These are phyloP conservation scores for Megaceryle alcyon DNA, from an alignment of 2,797 vertebrate species.

Conservation along the genomic window DNA sequence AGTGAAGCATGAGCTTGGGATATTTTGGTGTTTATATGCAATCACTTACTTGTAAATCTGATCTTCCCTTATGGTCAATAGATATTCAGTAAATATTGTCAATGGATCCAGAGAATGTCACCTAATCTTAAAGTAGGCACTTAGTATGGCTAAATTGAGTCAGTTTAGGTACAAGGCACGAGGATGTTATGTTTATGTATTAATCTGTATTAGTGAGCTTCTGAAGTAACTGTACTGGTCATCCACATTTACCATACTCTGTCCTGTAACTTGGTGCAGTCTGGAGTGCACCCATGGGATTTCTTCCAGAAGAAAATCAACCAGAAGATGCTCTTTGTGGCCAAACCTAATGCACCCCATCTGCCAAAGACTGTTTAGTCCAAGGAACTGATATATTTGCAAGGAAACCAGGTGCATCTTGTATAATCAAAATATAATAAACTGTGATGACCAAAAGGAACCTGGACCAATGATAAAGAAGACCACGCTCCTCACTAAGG, in stretches of 20 bases:
- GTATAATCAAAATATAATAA: too few species aligned
- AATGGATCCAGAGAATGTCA: background rate
- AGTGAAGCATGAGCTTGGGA: background rate
- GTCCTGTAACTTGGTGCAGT: background rate
- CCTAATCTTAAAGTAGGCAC: background rate
- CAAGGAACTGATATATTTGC: background rate
- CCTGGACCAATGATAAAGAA: too few species aligned
- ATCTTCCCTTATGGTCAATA: background rate
- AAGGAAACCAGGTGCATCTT: too few species aligned
- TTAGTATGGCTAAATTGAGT: background rate
- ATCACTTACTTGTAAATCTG: background rate
- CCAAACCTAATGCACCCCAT: background rate
- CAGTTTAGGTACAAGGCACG: background rate
- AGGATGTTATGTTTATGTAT: background rate
- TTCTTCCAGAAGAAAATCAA: background rate
- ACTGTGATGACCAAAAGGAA: too few species aligned
- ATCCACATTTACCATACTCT: rapidly evolving
- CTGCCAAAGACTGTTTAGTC: background rate
- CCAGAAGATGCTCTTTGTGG: background rate
- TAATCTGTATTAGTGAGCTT: background rate
- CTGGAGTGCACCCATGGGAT: background rate
- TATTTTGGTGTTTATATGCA: background rate
- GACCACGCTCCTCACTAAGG: too few species aligned
- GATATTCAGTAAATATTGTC: background rate
- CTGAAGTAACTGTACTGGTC: background rate